A percentile compares a stretch with the other conserved stretches of the same genome.
These are phyloP conservation scores for Noctua janthe DNA, from an alignment of 2,888 invertebrate species.

Conservation along the genomic window DNA sequence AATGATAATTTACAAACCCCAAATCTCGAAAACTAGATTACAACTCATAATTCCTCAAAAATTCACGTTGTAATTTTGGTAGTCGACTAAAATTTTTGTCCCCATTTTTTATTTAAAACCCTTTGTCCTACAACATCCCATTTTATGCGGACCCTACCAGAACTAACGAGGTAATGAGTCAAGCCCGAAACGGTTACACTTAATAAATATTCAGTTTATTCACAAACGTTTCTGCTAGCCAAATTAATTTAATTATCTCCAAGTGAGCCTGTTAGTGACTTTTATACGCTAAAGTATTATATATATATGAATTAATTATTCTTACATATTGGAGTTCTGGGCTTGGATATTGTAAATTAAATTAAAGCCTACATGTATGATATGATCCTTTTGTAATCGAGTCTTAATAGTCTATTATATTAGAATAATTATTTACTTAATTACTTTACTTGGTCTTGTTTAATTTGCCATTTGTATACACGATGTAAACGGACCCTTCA, in stretches of 20 bases:
- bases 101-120: slow-evolving; percentile 23
- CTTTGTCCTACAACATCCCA: slow-evolving; percentile 32
- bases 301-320: slow-evolving; percentile 54
- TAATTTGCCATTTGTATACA: background rate
- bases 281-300: slow-evolving; percentile 55
- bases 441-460: background rate
- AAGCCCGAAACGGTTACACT: slow-evolving; percentile 56
- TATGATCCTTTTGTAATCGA: slow-evolving; percentile 5
- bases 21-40: slow-evolving; percentile 9
- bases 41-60: slow-evolving; percentile 22
- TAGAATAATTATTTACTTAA: slow-evolving; percentile 3
- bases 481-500: no score
- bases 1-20: background rate
- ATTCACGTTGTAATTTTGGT: slow-evolving; percentile 7
- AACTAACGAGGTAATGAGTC: slow-evolving; percentile 57
- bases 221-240: slow-evolving; percentile 41
- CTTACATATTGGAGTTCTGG: slow-evolving; percentile 16
- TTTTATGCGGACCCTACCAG: slow-evolving; percentile 21
- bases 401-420: slow-evolving; percentile 4
- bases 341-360: slow-evolving; percentile 17
- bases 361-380: background rate
- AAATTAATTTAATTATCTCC: slow-evolving; percentile 61
- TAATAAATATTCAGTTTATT: slow-evolving; percentile 62
- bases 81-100: background rate
- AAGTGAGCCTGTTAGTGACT: slow-evolving; percentile 52